Conservation (phyloP, 1,140 invertebrate genomes). For the Chlorops oryzae region DNA sequence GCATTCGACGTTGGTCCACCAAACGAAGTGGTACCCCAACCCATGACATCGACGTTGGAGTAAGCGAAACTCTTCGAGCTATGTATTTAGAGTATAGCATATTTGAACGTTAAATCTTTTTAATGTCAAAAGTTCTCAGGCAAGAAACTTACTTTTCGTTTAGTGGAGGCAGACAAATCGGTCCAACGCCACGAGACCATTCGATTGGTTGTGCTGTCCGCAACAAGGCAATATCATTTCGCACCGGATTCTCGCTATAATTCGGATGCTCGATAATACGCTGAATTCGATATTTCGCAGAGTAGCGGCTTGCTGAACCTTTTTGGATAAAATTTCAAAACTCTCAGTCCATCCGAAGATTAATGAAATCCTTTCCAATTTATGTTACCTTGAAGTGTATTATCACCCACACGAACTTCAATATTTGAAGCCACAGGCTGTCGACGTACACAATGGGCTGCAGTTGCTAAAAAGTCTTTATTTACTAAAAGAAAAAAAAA, state of each 20-base stretch:
- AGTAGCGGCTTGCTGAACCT: too few species aligned
- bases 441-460: conserved; percentile 27
- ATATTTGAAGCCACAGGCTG: conserved; percentile 18
- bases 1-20: conserved; percentile 21
- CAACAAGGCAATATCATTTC: conserved; percentile 36
- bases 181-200: conserved; percentile 38
- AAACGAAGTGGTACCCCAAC: conserved; percentile 33
- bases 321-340: too few species aligned
- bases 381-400: conserved; percentile 25
- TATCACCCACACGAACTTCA: conserved; percentile 28
- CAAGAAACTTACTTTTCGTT: conserved; percentile 11
- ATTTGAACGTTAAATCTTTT: too few species aligned
- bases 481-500: conserved; percentile 20
- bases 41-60: conserved; percentile 29
- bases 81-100: too few species aligned
- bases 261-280: conserved; percentile 22
- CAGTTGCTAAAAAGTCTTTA: conserved; percentile 29
- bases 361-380: conserved; percentile 14
- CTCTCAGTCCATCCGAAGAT: too few species aligned
- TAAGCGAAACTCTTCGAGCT: conserved; percentile 26
- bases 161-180: conserved; percentile 33
- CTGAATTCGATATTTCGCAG: conserved; percentile 20
- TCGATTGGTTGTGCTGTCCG: conserved; percentile 21
- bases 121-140: conserved; percentile 12
- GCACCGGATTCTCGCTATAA: conserved; percentile 16